Conservation (phyloP, 2,797 vertebrate genomes). For the Fistularia commersonii region DNA sequence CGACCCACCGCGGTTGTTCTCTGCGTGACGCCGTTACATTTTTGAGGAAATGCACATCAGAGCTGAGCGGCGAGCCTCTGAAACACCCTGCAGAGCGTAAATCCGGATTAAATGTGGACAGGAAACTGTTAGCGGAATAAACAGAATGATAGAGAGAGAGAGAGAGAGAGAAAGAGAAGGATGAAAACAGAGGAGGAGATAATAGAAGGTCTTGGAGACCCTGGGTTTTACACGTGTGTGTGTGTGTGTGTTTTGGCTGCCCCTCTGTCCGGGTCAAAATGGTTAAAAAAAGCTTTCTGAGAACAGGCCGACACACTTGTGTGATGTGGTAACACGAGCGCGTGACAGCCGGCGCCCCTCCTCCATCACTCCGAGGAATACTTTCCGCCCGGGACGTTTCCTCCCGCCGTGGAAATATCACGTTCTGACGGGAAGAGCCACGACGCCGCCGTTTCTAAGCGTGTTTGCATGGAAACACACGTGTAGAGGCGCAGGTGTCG, state of each 20-base stretch:
- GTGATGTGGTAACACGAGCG: no score
- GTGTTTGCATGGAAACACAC: no score
- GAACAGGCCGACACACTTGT: no score
- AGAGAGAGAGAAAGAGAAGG: no score
- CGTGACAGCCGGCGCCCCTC: no score
- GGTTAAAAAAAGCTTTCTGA: slow-evolving; percentile 61
- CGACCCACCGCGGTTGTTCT: slow-evolving; percentile 16
- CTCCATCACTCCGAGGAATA: no score
- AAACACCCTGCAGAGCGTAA: slow-evolving; percentile 22
- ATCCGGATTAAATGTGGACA: slow-evolving; percentile 41
- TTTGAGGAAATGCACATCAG: slow-evolving; percentile 12
- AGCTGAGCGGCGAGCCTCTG: slow-evolving; percentile 13
- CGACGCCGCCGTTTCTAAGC: no score
- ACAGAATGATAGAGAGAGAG: slow-evolving; percentile 36
- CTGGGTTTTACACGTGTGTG: slow-evolving; percentile 37
- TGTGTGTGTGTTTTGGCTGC: slow-evolving; percentile 21
- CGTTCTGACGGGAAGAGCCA: no score
- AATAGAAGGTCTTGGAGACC: slow-evolving; percentile 30
- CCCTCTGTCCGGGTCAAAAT: slow-evolving; percentile 41
- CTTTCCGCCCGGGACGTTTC: no score
- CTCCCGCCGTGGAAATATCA: no score
- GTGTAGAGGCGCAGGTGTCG: no score
- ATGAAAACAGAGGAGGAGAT: slow-evolving; percentile 17
- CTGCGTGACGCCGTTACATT: slow-evolving; percentile 10
- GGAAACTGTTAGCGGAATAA: slow-evolving; percentile 44